phyloP scores from a whole-genome alignment of 2,113 vertebrate genomes.

The Ameiurus melas region DNA sequence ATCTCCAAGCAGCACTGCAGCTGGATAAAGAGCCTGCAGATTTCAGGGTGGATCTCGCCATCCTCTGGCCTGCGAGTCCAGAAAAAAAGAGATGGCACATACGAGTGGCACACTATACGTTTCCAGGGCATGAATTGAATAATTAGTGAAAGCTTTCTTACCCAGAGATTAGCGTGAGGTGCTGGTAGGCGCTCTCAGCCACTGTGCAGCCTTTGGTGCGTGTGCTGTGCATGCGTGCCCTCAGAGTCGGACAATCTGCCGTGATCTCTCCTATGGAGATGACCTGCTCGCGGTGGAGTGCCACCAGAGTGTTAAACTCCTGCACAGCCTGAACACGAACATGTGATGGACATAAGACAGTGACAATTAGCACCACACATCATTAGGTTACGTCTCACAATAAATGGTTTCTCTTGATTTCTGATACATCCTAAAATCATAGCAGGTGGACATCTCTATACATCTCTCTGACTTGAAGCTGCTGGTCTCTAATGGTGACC shows the following conservation, averaged over 20 bases:
- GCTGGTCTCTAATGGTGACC: not conserved
- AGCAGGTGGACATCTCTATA: not conserved
- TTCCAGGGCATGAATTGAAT: not conserved
- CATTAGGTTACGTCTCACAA: not conserved
- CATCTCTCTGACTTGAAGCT: not conserved
- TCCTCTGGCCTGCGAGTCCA: slow-evolving; percentile 83
- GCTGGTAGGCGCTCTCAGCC: slow-evolving; percentile 88
- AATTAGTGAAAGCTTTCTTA: slow-evolving; percentile 63
- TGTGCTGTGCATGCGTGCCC: slow-evolving; percentile 88
- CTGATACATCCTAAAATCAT: not conserved
- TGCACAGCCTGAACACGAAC: slow-evolving; percentile 85
- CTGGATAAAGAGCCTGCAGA: slow-evolving; percentile 95
- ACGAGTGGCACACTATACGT: not conserved
- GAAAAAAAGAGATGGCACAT: not conserved
- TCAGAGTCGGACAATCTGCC: slow-evolving; percentile 82
- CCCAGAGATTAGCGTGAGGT: slow-evolving; percentile 87
- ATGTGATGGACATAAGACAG: slow-evolving; percentile 32
- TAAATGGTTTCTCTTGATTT: not conserved
- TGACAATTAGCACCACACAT: not conserved
- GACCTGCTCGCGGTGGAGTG: slow-evolving; percentile 91
- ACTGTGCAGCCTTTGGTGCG: slow-evolving; percentile 89
- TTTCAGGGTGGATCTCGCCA: slow-evolving; percentile 95
- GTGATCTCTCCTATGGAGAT: slow-evolving; percentile 94
- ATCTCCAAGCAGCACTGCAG: slow-evolving; percentile 98
- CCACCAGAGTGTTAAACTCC: slow-evolving; percentile 96